Evolutionary conservation across 1,140 invertebrate species (phyloP).

Genomic region (Drosophila virilis): DNA sequence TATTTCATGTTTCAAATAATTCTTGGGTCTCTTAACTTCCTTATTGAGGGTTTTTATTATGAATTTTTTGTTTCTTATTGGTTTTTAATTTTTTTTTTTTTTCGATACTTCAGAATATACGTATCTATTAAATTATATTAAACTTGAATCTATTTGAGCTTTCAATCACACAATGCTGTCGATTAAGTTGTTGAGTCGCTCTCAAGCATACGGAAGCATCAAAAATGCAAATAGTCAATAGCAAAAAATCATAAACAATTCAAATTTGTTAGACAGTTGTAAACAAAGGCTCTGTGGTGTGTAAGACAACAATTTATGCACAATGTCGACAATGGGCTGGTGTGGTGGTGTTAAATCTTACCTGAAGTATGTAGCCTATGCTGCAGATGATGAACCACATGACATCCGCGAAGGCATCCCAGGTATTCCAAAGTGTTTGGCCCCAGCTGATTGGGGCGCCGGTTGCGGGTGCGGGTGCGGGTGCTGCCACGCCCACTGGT

Average conservation of each 20-base stretch:
- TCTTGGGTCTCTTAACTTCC: not conserved
- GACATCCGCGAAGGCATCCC: slow-evolving; percentile 86
- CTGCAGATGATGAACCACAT: slow-evolving; percentile 87
- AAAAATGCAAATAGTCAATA: slow-evolving; percentile 13
- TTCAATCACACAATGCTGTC: slow-evolving; percentile 58
- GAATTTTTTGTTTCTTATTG: not conserved
- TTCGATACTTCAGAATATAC: not conserved
- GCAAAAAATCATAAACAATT: slow-evolving; percentile 14
- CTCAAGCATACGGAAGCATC: slow-evolving; percentile 18
- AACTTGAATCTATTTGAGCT: not conserved
- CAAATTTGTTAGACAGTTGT: slow-evolving; percentile 21
- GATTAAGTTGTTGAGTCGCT: slow-evolving; percentile 50
- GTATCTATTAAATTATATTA: slow-evolving; percentile 29
- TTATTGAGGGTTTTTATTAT: not conserved
- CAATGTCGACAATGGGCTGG: slow-evolving; percentile 10
- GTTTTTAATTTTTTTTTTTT: not conserved
- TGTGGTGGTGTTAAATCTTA: slow-evolving; percentile 25
- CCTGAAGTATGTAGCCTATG: slow-evolving; percentile 85
- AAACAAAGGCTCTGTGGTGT: slow-evolving; percentile 34
- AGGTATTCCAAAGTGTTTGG: slow-evolving; percentile 70
- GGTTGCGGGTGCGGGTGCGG: slow-evolving; percentile 18
- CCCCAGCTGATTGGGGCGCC: slow-evolving; percentile 32
- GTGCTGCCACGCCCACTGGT: slow-evolving; percentile 21
- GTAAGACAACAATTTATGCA: not conserved
- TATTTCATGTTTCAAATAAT: too few species aligned